Evolutionary conservation across 2,888 invertebrate genomes (phyloP), one percentile per base, ranked within the genome.

Genomic region (Acronicta leporina): DNA sequence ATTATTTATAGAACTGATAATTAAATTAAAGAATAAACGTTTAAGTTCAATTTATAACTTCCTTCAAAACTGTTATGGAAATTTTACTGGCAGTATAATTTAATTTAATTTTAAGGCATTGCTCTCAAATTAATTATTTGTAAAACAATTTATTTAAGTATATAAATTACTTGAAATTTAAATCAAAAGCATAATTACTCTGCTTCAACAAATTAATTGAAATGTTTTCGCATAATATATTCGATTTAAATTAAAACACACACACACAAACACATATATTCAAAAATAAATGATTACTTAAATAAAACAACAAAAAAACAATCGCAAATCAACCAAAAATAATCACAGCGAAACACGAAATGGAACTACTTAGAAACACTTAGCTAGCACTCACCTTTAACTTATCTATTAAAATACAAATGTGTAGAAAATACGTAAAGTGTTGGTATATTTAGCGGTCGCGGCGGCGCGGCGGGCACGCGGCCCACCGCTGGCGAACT

Each of bases 401-500:
- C 63, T 77, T 77, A 74, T 59, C 61, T 63, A 70, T 58, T 67
- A 63, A 63, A 69, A 64, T 77, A 77, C 63, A 75, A 73, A 70
- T 67, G 60, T 38, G 73, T 79, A 77, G 70, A 80, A 82, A 82
- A 81, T 80, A 75, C 61, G 70, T 54, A 48, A 63, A 47, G 49
- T 52, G 64, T 55, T 52, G 52, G 52, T 70, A 60, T 57, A 53
- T 27, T 10, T 41, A 27, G 55, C 20, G 61, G 55, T 46, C 63
- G 64, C 68, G 73, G 44, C 69, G 59, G 88, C 86, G 85, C 86
- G 85, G 80, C 83, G 87, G 85, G 82, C 85, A 89, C 94, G 92
- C 92, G 95, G 92, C 94, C 95, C 95, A 91, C 93, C 90, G 91
- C 92, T 91, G 88, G 91, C 90, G 91, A 89, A 89, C 88, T 89